phyloP scores from a whole-genome alignment of 2,113 vertebrate species.

The Empidonax traillii region DNA sequence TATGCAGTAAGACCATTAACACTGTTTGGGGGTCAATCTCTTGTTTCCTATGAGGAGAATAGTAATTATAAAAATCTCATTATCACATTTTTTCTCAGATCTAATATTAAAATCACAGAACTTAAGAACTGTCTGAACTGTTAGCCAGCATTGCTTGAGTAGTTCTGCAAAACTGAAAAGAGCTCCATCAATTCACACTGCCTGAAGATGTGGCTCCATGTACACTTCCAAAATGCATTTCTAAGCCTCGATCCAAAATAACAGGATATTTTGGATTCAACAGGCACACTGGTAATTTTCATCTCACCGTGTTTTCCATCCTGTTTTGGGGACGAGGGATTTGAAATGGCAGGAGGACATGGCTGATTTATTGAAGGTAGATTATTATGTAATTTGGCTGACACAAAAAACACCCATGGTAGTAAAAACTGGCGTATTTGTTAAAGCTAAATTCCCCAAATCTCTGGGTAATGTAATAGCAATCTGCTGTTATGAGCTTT shows the following conservation, averaged over 20 bases:
- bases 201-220: not conserved
- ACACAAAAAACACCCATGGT: not conserved
- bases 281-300: not conserved
- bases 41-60: not conserved
- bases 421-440: not conserved
- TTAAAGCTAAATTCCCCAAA: not conserved
- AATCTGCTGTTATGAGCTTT: not conserved
- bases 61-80: not conserved
- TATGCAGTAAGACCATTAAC: not conserved
- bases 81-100: not conserved
- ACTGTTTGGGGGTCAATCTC: not conserved
- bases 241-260: not conserved
- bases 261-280: not conserved
- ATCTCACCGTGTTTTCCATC: not conserved
- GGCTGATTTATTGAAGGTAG: not conserved
- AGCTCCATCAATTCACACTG: not conserved
- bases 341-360: not conserved
- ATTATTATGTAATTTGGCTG: not conserved
- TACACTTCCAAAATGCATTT: not conserved
- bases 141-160: not conserved
- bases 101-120: not conserved
- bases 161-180: not conserved
- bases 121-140: not conserved
- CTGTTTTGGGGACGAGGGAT: not conserved
- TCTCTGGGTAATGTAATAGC: not conserved